Conservation (phyloP, 2,113 vertebrate species). For the Burhinus bistriatus region DNA sequence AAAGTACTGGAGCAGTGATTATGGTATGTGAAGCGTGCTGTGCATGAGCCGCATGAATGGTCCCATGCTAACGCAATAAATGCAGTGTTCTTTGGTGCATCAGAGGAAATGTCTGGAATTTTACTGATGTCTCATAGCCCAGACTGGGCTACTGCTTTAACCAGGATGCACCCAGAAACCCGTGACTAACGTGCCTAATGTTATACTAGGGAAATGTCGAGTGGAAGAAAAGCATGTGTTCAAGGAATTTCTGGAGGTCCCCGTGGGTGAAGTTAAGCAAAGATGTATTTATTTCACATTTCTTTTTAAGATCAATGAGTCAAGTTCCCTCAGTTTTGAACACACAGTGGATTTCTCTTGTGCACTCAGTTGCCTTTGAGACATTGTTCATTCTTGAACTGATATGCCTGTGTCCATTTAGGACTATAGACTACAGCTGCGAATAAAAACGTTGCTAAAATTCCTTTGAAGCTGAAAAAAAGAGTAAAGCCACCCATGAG, state of each 20-base stretch:
- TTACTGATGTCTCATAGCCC: too few relatives aligned
- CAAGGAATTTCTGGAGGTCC: background rate
- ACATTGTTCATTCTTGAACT: background rate
- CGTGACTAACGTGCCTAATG: background rate
- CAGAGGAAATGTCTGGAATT: background rate
- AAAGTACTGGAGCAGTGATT: background rate
- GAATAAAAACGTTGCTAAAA: background rate
- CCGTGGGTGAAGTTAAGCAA: background rate
- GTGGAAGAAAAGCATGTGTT: background rate
- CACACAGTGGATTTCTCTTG: background rate
- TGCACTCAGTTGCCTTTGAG: background rate
- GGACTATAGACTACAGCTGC: background rate
- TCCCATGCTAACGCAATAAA: background rate
- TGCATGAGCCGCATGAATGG: fast-evolving
- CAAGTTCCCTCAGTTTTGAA: background rate
- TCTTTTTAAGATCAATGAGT: background rate
- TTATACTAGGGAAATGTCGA: background rate
- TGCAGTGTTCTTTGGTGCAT: background rate
- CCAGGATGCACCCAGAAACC: background rate
- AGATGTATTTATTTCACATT: background rate
- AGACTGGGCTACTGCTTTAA: background rate
- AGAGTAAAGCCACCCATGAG: background rate
- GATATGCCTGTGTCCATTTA: background rate
- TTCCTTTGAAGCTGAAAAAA: background rate
- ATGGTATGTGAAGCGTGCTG: background rate